Conservation (phyloP, 2,797 vertebrate genomes). For the Enteromius fasciolatus region DNA sequence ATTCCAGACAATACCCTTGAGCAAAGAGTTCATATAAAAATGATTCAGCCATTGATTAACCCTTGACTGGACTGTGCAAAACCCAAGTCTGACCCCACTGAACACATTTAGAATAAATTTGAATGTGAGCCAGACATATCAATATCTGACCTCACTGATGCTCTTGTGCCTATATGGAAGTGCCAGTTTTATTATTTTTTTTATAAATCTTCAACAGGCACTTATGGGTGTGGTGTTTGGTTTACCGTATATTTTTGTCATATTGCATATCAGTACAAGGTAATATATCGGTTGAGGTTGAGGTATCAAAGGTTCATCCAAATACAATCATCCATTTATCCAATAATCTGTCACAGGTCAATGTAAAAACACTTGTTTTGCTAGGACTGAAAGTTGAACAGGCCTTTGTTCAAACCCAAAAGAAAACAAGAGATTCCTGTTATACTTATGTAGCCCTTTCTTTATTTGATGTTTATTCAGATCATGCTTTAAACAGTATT, state of each 20-base stretch:
- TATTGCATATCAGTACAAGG: not conserved
- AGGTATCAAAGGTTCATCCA: slow-evolving; percentile 14
- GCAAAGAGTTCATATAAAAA: not conserved
- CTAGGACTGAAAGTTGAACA: not conserved
- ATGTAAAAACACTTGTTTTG: slow-evolving; percentile 3
- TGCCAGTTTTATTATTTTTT: not conserved
- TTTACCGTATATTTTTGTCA: not conserved
- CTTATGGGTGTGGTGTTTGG: not conserved
- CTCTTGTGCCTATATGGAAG: not conserved
- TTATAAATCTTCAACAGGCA: not conserved
- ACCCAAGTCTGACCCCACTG: not conserved
- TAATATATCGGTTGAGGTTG: not conserved
- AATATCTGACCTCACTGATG: not conserved
- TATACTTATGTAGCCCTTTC: not conserved
- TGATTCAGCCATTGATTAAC: not conserved
- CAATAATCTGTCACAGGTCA: slow-evolving; percentile 7
- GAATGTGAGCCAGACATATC: slow-evolving; percentile 8
- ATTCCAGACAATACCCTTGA: not conserved
- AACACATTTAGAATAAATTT: not conserved
- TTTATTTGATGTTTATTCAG: slow-evolving; percentile 24
- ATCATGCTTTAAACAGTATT: slow-evolving; percentile 13
- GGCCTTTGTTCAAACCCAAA: not conserved
- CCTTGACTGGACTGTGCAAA: not conserved
- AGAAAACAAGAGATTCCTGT: not conserved
- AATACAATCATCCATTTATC: not conserved